Base-by-base conservation (phyloP, 2,113 vertebrate genomes). In the Amblyopsis rosae region DNA sequence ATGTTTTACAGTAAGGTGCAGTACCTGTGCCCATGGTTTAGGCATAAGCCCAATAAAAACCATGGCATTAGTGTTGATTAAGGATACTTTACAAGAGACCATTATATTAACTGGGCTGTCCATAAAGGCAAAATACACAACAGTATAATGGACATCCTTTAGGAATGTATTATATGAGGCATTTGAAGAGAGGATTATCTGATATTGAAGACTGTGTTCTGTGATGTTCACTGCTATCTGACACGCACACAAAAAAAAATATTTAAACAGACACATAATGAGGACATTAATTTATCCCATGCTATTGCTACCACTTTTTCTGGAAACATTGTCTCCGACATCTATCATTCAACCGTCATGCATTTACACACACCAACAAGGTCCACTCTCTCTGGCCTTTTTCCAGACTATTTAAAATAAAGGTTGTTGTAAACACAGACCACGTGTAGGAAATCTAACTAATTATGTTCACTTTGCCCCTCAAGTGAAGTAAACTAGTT, bases 341-440 rank as follows among this genome's bases (percentile, higher is more conserved):
- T 33, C 83, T 88, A 86, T 82, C 88, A 86, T 63, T 85, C 50
- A 69, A 80, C 90, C 26, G 2, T 26, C 26, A 91, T 73, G 80
- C 88, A 87, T 79, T 76, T 54, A 62, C 62, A 76, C 78, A 77
- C 72, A 62, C 48, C 4, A 9, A 49, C 65, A 63, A 67, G 76
- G 81, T 80, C 72, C 65, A 74, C 70, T 79, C 56, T 15, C 62
- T 66, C 70, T 48, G 26, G 26, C 1, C 26, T 26, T 26, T 26
- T 26, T 26, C 26, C 26, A 26, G 26, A 53, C 19, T 16, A 55
- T 62, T 80, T 26, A 16, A 26, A 6, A 51, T 16, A 13, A 58
- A 19, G 9, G 9, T 57, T 81, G 62, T 51, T 19, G 45, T 32
- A 49, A 32, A 35, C 15, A 12, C 12, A 12, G 16, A 15, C 54